phyloP scores from a whole-genome alignment of 2,797 vertebrate genomes.

The Simalia tracyae region DNA sequence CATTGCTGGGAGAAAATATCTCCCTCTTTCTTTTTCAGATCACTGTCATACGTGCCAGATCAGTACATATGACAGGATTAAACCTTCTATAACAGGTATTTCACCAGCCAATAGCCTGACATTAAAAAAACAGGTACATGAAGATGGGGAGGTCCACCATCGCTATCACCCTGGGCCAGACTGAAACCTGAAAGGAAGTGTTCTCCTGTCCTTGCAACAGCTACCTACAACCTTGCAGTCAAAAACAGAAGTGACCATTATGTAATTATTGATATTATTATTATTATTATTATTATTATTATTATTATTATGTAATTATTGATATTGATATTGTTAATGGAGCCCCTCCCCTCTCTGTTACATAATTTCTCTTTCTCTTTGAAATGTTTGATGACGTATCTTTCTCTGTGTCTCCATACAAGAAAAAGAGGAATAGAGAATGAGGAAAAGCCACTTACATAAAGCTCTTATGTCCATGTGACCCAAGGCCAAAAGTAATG shows the following conservation, averaged over 20 bases:
- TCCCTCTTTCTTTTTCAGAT: neutral
- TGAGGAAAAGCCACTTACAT: neutral
- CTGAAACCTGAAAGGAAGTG: neutral
- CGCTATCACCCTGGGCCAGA: neutral
- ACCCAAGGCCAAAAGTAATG: neutral
- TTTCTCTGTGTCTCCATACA: neutral
- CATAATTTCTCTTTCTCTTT: neutral
- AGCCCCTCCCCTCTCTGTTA: neutral
- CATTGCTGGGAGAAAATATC: neutral
- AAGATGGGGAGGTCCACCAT: neutral
- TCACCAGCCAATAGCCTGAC: neutral
- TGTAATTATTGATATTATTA: neutral
- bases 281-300: no score
- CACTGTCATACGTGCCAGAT: neutral
- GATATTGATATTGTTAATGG: neutral
- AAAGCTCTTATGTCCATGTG: neutral
- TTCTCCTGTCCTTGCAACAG: neutral
- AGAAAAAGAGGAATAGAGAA: neutral
- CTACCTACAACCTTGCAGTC: no score
- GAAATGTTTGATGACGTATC: neutral
- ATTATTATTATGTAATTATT: neutral
- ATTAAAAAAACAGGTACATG: neutral
- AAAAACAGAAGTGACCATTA: neutral
- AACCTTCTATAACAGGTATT: neutral
- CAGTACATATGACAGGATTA: neutral